Conservation (phyloP, 2,113 vertebrate species). For the Arvicanthis niloticus region DNA sequence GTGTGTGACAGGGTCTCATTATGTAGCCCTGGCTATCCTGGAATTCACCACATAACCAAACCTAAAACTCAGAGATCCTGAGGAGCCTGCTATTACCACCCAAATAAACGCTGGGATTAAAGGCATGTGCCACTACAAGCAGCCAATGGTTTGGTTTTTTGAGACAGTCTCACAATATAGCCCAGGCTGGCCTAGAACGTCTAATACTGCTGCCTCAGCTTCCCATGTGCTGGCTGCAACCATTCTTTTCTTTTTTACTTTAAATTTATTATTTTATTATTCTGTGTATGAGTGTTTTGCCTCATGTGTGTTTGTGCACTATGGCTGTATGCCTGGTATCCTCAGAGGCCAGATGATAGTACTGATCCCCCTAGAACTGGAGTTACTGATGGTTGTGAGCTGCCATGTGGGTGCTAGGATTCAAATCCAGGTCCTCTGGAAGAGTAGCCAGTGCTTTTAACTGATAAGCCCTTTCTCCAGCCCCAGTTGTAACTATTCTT, state of each 20-base stretch:
- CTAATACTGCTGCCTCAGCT: background rate
- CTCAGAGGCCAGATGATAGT: background rate
- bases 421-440: background rate
- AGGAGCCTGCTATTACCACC: background rate
- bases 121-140: background rate
- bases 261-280: background rate
- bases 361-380: background rate
- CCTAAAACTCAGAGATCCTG: background rate
- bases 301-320: background rate
- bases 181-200: background rate
- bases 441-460: background rate
- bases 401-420: background rate
- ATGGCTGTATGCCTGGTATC: background rate
- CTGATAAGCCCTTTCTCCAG: background rate
- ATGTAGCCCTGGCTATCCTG: background rate
- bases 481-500: background rate
- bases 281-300: background rate
- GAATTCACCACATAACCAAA: background rate
- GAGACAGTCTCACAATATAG: background rate
- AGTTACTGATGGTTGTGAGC: background rate
- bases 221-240: background rate
- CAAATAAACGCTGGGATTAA: background rate
- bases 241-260: background rate
- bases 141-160: background rate
- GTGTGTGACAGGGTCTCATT: background rate